Evolutionary conservation across 1,140 invertebrate species (phyloP).

Genomic region (Lanistes nyassanus): DNA sequence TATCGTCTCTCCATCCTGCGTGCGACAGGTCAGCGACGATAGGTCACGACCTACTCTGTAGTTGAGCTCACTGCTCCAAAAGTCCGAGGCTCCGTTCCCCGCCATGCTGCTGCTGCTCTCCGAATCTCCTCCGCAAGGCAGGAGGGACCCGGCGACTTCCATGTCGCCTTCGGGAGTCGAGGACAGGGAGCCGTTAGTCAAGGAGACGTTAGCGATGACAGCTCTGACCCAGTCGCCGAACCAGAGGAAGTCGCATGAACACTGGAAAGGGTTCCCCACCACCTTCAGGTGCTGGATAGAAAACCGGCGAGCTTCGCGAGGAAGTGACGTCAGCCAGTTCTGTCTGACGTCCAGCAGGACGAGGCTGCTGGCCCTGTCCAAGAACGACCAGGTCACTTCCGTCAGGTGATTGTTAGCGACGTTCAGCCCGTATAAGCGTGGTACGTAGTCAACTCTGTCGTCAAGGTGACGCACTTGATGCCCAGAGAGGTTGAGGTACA

Average conservation of each 20-base stretch:
- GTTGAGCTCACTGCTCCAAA: too few relatives aligned
- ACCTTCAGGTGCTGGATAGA: not conserved
- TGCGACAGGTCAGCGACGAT: not conserved
- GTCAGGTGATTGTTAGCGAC: not conserved
- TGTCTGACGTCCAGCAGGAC: not conserved
- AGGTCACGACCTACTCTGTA: not conserved
- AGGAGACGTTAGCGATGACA: not conserved
- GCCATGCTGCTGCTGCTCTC: too few relatives aligned
- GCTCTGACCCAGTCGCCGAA: not conserved
- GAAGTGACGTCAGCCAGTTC: not conserved
- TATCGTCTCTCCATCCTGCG: not conserved
- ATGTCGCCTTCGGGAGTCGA: too few relatives aligned
- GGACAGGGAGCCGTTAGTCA: not conserved
- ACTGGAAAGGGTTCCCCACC: not conserved
- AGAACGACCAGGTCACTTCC: not conserved
- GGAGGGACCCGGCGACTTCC: too few relatives aligned
- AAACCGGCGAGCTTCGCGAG: not conserved
- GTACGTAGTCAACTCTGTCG: not conserved
- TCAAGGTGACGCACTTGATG: not conserved
- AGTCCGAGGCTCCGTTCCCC: too few relatives aligned
- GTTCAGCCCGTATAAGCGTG: not conserved
- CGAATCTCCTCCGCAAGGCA: too few relatives aligned
- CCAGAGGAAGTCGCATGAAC: not conserved
- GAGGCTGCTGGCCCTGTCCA: not conserved
- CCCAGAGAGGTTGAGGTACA: constrained; percentile 5